Base-by-base conservation (phyloP, 2,113 vertebrate species). In the Lagopus leucura region DNA sequence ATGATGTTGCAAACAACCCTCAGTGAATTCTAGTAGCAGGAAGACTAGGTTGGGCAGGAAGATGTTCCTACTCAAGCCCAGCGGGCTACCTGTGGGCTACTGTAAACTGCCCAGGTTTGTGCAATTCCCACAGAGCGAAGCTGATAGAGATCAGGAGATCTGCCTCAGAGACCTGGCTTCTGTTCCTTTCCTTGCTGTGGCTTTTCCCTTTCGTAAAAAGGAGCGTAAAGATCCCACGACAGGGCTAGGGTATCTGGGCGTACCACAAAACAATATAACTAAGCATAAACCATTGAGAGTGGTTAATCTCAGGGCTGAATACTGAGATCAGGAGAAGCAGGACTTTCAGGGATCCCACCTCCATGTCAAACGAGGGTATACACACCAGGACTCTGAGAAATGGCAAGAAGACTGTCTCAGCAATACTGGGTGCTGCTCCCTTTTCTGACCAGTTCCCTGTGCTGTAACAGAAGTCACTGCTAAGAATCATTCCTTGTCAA, bases 11-110 rank as follows among this genome's bases (percentile, higher is more conserved):
- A 89, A 90, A 71, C 71, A 79, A 66, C 25, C 79, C 64, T 65
- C 27, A 80, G 91, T 67, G 88, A 77, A 74, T 88, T 89, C 69
- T 87, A 93, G 84, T 42, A 65, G 76, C 82, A 88, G 86, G 60
- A 92, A 48, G 79, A 55, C 50, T 58, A 82, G 78, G 81, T 86
- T 87, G 69, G 82, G 70, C 92, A 92, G 91, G 89, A 90, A 91
- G 80, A 86, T 91, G 73, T 65, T 93, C 22, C 72, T 47, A 1
- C 74, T 74, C 60, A 65, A 82, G 58, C 77, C 75, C 69, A 66
- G 71, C 3, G 0, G 50, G 75, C 50, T 72, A 86, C 72, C 50
- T 52, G 22, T 82, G 71, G n/a, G 42, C 71, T 82, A 47, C 47
- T 43, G 75, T 60, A 36, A 89, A 47, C 67, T 57, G 38, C 10